These are phyloP conservation scores for Slavum lentiscoides DNA, from an alignment of 2,888 invertebrate genomes.

Conservation along the genomic window DNA sequence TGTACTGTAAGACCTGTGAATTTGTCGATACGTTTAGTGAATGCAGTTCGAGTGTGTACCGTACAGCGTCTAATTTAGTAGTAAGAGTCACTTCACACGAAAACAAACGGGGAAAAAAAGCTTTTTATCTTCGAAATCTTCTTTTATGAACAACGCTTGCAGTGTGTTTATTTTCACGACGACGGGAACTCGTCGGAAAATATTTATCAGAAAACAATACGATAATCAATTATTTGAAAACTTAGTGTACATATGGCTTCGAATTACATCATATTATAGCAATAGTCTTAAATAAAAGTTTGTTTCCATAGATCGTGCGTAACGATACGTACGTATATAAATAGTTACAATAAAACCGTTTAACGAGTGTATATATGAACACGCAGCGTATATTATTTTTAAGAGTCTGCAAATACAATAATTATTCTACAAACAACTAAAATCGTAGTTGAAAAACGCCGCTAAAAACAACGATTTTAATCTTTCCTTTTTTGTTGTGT, in stretches of 20 bases:
- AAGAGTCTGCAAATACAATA: no score
- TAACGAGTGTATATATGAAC: no score
- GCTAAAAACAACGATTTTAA: no score
- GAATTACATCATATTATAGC: no score
- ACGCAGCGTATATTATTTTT: no score
- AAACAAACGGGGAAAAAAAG: conserved; percentile 18
- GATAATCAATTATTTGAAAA: background rate
- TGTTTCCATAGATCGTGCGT: background rate
- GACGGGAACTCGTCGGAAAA: background rate
- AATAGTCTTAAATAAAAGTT: background rate
- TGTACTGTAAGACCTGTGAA: no score
- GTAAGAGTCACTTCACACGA: background rate
- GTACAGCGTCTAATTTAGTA: background rate
- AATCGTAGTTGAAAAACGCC: no score
- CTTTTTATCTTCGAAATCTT: conserved; percentile 22
- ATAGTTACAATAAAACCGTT: no score
- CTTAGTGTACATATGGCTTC: background rate
- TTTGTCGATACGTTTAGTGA: background rate
- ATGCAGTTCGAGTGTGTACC: background rate
- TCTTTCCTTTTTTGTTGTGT: no score
- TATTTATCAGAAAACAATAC: background rate
- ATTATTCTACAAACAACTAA: no score
- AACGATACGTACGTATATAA: background rate
- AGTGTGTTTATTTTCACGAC: conserved; percentile 15
- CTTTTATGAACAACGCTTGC: conserved; percentile 13